Percentiles rank a stretch among this genome's conserved stretches.
Conservation (phyloP, 2,113 vertebrate genomes). For the Camelus dromedarius region DNA sequence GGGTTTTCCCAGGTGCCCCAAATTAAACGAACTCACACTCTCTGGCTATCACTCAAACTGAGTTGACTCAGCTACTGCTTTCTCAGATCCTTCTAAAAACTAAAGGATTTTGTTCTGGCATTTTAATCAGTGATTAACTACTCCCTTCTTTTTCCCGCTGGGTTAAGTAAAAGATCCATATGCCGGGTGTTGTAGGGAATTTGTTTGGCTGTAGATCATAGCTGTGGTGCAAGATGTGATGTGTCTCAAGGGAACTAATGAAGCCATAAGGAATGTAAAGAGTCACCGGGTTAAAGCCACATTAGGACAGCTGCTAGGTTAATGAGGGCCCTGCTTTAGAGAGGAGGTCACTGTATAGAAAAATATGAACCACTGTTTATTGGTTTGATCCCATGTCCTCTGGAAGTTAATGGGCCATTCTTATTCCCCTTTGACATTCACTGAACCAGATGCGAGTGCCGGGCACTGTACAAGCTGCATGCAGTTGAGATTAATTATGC, state of each 20-base stretch:
- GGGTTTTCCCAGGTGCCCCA: slow-evolving; percentile 78
- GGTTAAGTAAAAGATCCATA: slow-evolving; percentile 91
- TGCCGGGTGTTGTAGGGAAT: slow-evolving; percentile 92
- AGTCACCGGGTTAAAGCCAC: slow-evolving; percentile 94
- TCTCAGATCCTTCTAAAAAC: slow-evolving; percentile 85
- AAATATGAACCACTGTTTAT: slow-evolving; percentile 85
- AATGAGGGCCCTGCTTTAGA: slow-evolving; percentile 88
- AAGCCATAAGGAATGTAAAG: slow-evolving; percentile 92
- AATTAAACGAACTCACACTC: slow-evolving; percentile 76
- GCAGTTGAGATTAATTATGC: background rate
- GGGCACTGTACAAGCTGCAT: background rate
- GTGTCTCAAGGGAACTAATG: slow-evolving; percentile 90
- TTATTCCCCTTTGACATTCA: slow-evolving; percentile 33
- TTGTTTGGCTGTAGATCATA: slow-evolving; percentile 91
- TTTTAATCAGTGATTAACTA: slow-evolving; percentile 91
- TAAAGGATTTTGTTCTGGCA: slow-evolving; percentile 86
- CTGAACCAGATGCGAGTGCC: background rate
- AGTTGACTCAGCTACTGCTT: slow-evolving; percentile 78
- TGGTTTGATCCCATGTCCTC: slow-evolving; percentile 81
- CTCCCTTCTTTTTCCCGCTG: slow-evolving; percentile 89
- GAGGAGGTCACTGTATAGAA: slow-evolving; percentile 88
- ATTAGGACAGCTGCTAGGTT: slow-evolving; percentile 93
- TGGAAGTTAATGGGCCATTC: slow-evolving; percentile 74
- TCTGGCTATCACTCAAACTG: slow-evolving; percentile 74
- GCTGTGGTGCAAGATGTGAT: slow-evolving; percentile 87